Percentiles rank a stretch among this genome's conserved stretches.
These are phyloP conservation scores for Rhynchonycteris naso DNA, from an alignment of 2,797 vertebrate genomes.

Conservation along the genomic window DNA sequence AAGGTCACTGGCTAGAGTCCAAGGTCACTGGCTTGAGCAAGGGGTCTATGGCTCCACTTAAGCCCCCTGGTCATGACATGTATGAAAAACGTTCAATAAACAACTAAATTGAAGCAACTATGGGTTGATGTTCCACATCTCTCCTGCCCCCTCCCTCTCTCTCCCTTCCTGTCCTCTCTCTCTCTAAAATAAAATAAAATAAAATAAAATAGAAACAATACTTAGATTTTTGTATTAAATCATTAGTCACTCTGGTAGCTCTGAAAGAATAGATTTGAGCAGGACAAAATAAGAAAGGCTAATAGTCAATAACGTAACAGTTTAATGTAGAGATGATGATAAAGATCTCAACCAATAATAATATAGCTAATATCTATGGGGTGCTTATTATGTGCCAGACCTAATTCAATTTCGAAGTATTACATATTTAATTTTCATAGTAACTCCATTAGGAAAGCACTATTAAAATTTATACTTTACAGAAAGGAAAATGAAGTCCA, in stretches of 20 bases:
- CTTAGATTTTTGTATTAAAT: conserved; percentile 3
- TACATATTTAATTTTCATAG: conserved; percentile 7
- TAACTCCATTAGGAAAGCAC: neutral
- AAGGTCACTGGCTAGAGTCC: too few relatives aligned
- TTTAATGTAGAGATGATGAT: neutral
- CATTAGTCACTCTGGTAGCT: neutral
- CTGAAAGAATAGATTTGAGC: neutral
- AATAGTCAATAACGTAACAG: neutral
- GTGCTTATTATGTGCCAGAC: neutral
- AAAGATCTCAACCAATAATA: neutral
- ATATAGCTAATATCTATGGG: neutral
- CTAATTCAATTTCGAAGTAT: neutral
- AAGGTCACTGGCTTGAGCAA: too few relatives aligned
- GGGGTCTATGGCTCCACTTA: too few relatives aligned
- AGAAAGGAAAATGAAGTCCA: neutral
- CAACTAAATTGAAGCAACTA: too few relatives aligned
- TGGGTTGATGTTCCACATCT: too few relatives aligned
- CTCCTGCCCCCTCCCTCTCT: too few relatives aligned
- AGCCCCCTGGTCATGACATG: too few relatives aligned
- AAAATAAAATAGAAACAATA: neutral
- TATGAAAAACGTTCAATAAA: too few relatives aligned
- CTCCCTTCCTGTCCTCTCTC: too few relatives aligned
- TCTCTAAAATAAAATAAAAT: too few relatives aligned
- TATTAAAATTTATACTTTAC: neutral
- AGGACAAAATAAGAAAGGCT: conserved; percentile 31